Percentiles rank a stretch among this genome's conserved stretches.
Conservation (phyloP, 2,888 invertebrate species). For the Lepidocyrtinus sp. region DNA sequence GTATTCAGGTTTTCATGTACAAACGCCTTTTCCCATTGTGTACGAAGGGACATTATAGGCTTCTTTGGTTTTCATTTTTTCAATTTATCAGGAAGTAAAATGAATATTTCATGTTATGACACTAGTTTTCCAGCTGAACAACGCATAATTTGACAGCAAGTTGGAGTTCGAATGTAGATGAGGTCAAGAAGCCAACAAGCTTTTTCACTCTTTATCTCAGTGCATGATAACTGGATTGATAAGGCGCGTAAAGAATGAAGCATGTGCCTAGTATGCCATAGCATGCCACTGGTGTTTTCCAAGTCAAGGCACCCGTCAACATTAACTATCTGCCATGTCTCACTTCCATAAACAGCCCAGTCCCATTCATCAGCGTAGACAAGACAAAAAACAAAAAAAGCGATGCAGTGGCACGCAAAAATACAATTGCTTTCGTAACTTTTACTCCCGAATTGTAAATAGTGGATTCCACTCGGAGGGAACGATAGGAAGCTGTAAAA, state of each 20-base stretch:
- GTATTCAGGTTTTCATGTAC: background rate
- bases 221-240: background rate
- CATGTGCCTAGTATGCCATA: too few species aligned
- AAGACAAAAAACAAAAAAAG: conserved; percentile 4
- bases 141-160: background rate
- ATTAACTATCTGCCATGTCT: conserved; percentile 13
- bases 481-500: too few species aligned
- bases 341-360: background rate
- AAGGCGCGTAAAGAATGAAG: too few species aligned
- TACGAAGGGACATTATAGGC: too few species aligned
- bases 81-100: too few species aligned
- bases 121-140: conserved; percentile 34
- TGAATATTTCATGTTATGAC: conserved; percentile 21
- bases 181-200: conserved; percentile 45
- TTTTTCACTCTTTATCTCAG: conserved; percentile 47
- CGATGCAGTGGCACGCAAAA: conserved; percentile 6
- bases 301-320: conserved; percentile 25
- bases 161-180: background rate
- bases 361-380: too few species aligned
- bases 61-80: too few species aligned
- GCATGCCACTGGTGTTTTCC: conserved; percentile 50
- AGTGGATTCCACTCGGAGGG: too few species aligned
- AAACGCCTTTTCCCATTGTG: too few species aligned
- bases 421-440: too few species aligned
- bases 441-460: too few species aligned